Evolutionary conservation across 1,140 invertebrate genomes (phyloP), one percentile per base, ranked within the genome.

Genomic region (Tetramorium simillimum): DNA sequence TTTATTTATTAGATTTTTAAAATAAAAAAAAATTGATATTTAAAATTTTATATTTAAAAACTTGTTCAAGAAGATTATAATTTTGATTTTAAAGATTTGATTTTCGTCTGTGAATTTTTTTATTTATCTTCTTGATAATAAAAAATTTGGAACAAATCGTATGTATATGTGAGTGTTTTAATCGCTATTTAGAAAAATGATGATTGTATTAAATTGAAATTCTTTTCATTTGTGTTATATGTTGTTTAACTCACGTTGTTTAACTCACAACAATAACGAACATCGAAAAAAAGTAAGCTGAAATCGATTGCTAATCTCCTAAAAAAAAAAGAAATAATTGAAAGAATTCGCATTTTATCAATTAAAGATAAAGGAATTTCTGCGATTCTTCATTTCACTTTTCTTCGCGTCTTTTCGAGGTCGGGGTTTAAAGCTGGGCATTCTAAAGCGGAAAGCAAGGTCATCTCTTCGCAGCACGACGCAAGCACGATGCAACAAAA

Each of bases 381-480:
- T 40, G 12, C 33, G 28, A 21, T 75, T 76, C 60, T 89, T 58
- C 56, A 56, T 86, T 87, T 89, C 43, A 82, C 67, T 85, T 89
- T 86, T 70, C 53, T 86, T 33, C 43, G 43, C 24, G 43, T 58
- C 67, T 81, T 82, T 77, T 60, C 72, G 28, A 51, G 49, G 67
- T 77, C 58, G 49, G 43, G n/a, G 56, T 89, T 86, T 86, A 70
- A 33, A 89, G 46, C 40, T n/a, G 60, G 6, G 43, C 18, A 12
- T 53, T 86, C 72, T 86, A 70, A 86, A 89, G 85, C 67, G 65
- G 65, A 89, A 65, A 33, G 16, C 80, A 58, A 82, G 80, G 80
- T 72, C 67, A 33, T 60, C 18, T 28, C 16, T 69, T 43, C 24
- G 18, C n/a, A 16, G 12, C 16, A 46, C 51, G 21, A 58, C 37